A percentile compares a stretch with the other conserved stretches of the same genome.
Evolutionary conservation across 2,888 invertebrate species (phyloP).

Genomic region (Papilio gigon): DNA sequence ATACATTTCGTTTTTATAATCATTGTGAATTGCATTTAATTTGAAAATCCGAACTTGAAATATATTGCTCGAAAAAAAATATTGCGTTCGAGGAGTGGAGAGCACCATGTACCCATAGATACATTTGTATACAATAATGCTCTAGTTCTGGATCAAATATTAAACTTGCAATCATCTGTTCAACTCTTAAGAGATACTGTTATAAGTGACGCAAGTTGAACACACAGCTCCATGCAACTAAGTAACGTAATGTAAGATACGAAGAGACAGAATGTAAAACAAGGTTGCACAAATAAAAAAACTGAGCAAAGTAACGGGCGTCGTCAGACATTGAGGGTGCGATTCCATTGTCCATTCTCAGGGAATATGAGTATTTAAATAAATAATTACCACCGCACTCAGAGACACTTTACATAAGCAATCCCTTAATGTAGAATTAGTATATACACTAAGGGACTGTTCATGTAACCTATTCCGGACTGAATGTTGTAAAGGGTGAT

Average conservation of each 20-base stretch:
- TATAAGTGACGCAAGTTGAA: conserved; percentile 6
- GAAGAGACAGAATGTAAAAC: conserved; percentile 29
- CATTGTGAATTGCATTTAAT: too few species aligned
- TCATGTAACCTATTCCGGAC: too few species aligned
- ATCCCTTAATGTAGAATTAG: neutral
- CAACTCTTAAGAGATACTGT: neutral
- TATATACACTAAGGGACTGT: neutral
- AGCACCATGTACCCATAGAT: too few species aligned
- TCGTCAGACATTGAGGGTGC: conserved; percentile 25
- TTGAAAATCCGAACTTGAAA: too few species aligned
- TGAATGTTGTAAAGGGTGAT: too few species aligned
- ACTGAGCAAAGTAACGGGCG: conserved; percentile 34
- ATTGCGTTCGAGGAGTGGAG: too few species aligned
- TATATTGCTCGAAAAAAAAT: too few species aligned
- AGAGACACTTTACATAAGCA: neutral
- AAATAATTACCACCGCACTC: neutral
- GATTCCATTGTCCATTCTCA: conserved; percentile 22
- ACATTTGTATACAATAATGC: too few species aligned
- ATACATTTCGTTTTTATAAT: too few species aligned
- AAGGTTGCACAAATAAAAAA: conserved; percentile 37
- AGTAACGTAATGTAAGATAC: conserved; percentile 22
- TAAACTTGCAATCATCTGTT: neutral
- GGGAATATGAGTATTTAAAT: neutral
- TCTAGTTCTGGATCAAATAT: too few species aligned
- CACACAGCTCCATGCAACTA: conserved; percentile 31